Evolutionary conservation across 2,888 invertebrate species (phyloP), one percentile per base, ranked within the genome.

Genomic region (Temnothorax ravouxi): DNA sequence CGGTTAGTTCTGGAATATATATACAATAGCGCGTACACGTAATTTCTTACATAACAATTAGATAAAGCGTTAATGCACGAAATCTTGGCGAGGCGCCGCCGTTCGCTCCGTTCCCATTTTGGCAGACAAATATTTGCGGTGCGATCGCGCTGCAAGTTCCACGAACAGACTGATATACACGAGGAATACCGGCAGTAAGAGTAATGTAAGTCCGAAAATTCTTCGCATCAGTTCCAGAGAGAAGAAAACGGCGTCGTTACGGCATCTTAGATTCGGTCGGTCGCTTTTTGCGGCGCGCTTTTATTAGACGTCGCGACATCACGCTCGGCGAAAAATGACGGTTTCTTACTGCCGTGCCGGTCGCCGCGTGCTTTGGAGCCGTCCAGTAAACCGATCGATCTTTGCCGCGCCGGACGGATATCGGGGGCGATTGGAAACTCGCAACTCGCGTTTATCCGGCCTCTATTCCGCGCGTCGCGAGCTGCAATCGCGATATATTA

Each of bases 231-330:
- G 13, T n/a, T 2, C 29, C 54, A 3, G 5, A 15, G 38, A 41
- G 41, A 75, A 62, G 47, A 67, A 71, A 71, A 11, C 75, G 79
- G 76, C 84, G 83, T 81, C 87, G 67, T 77, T 83, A 83, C 50
- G 87, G 83, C 83, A 66, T 72, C 86, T 82, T 80, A 67, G 79
- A 86, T 56, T 69, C 62, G 56, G 84, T 61, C 50, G 81, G 75
- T 38, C 81, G 41, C 69, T 76, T 84, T 82, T 87, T 84, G 71
- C 25, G 29, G 66, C 67, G 61, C 9, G 67, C 81, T 83, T 86
- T 87, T 86, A 88, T 86, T 86, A 84, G 69, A 79, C 52, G 84
- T 79, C 80, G 64, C 84, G 83, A 85, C 81, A 72, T 74, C 79
- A 81, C 67, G 47, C 66, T 82, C 69, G 54, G 72, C 64, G 77